Percentiles rank a stretch among this genome's conserved stretches.
These are phyloP conservation scores for Limnephilus rhombicus DNA, from an alignment of 2,888 invertebrate species.

Conservation along the genomic window DNA sequence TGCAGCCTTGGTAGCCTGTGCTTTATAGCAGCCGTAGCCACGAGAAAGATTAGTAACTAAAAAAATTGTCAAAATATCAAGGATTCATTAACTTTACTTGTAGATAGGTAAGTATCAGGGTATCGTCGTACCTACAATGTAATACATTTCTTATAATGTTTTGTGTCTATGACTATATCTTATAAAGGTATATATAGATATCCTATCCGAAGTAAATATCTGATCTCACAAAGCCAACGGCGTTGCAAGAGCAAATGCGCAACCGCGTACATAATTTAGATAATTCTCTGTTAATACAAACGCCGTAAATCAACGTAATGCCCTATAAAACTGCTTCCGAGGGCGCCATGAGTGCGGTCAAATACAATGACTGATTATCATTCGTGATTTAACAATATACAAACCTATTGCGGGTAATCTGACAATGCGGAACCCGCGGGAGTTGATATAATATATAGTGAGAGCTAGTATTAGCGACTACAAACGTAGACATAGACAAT, in stretches of 20 bases:
- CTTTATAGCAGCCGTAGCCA: no score
- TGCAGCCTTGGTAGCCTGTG: no score
- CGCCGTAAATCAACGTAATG: conserved; percentile 41
- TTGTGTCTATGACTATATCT: neutral
- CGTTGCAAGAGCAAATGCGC: neutral
- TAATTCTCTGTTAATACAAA: conserved; percentile 23
- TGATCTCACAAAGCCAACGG: neutral
- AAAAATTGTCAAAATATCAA: neutral
- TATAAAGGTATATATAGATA: neutral
- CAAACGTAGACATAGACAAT: neutral
- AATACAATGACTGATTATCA: conserved; percentile 46
- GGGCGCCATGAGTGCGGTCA: conserved; percentile 36
- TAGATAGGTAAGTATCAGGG: neutral
- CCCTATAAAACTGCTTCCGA: conserved; percentile 48
- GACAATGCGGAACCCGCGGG: conserved; percentile 19
- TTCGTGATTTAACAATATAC: conserved; percentile 53
- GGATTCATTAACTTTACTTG: neutral
- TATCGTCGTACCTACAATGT: neutral
- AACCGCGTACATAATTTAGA: conserved; percentile 23
- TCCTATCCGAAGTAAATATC: neutral
- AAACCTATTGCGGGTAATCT: conserved; percentile 19
- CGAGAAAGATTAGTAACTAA: no score
- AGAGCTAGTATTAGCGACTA: neutral
- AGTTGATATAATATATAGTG: conserved; percentile 2
- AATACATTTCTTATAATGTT: neutral